A percentile compares a stretch with the other conserved stretches of the same genome.
These are phyloP conservation scores for Silurus glanis DNA, from an alignment of 2,113 vertebrate species.

Conservation along the genomic window DNA sequence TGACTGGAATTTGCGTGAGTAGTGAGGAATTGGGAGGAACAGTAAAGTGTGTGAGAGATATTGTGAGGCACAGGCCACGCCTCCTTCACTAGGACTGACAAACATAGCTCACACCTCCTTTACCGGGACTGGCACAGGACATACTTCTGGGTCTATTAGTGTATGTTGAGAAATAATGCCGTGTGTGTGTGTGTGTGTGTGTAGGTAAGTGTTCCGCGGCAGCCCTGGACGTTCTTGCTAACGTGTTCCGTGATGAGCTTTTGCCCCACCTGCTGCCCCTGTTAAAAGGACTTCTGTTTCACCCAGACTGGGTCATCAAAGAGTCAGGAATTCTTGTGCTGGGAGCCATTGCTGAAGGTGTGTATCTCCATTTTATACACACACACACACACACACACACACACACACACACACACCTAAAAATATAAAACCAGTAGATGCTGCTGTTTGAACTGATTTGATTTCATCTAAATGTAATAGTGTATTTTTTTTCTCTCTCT, in stretches of 20 bases:
- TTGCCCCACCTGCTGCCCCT: conserved; percentile 88
- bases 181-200: background rate
- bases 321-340: conserved; percentile 92
- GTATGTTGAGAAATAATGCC: background rate
- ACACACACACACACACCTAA: background rate
- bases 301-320: conserved; percentile 93
- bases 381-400: background rate
- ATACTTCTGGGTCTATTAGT: background rate
- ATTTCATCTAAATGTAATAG: too few species aligned
- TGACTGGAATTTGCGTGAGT: conserved; percentile 93
- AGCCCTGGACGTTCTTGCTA: conserved; percentile 88
- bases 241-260: conserved; percentile 91
- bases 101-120: background rate
- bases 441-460: too few species aligned
- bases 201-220: conserved; percentile 90
- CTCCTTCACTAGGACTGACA: background rate
- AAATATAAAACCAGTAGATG: background rate
- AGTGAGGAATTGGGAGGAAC: background rate
- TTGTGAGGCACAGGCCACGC: background rate
- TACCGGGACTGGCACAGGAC: too few species aligned
- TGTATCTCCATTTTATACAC: conserved; percentile 14
- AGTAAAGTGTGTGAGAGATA: background rate
- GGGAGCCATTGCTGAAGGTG: conserved; percentile 88
- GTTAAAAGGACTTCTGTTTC: conserved; percentile 91
- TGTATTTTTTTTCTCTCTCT: background rate